These are phyloP conservation scores for Lota lota DNA, from an alignment of 2,113 vertebrate genomes.

Conservation along the genomic window DNA sequence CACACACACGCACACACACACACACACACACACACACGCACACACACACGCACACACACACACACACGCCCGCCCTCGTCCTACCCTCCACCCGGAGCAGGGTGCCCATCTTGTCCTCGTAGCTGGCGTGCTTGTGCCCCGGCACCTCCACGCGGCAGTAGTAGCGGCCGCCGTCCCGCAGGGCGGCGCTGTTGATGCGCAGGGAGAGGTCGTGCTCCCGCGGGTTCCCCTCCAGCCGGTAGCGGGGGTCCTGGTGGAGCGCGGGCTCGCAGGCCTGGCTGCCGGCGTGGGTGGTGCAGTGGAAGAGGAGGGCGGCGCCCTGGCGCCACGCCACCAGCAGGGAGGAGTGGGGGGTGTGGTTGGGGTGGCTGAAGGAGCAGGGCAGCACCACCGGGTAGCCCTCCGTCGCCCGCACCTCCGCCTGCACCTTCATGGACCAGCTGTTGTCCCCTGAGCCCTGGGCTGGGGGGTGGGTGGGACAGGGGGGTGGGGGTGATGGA, in stretches of 20 bases:
- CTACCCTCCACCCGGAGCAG: slow-evolving; percentile 82
- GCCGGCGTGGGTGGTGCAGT: slow-evolving; percentile 74
- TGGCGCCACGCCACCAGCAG: slow-evolving; percentile 85
- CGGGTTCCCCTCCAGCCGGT: slow-evolving; percentile 86
- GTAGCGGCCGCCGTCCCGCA: slow-evolving; percentile 84
- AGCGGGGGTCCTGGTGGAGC: slow-evolving; percentile 81
- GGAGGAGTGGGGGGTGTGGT: slow-evolving; percentile 80
- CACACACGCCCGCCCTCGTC: neutral
- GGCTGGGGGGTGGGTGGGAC: slow-evolving; percentile 33
- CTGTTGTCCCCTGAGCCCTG: slow-evolving; percentile 61
- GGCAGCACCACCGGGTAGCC: slow-evolving; percentile 83
- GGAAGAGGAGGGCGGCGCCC: slow-evolving; percentile 77
- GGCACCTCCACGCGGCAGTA: slow-evolving; percentile 88
- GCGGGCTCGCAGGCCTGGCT: slow-evolving; percentile 77
- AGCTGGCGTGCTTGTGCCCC: slow-evolving; percentile 77
- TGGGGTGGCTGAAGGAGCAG: slow-evolving; percentile 90
- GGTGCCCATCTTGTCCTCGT: slow-evolving; percentile 86
- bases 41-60: no score
- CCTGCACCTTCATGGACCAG: slow-evolving; percentile 83
- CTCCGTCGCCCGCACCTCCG: slow-evolving; percentile 80
- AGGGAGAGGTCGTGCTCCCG: slow-evolving; percentile 85
- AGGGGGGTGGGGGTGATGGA: no score
- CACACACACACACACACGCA: no score
- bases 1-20: no score
- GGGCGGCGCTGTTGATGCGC: slow-evolving; percentile 78